Evolutionary conservation across 1,140 invertebrate species (phyloP).

Genomic region (Brachionus calyciflorus): DNA sequence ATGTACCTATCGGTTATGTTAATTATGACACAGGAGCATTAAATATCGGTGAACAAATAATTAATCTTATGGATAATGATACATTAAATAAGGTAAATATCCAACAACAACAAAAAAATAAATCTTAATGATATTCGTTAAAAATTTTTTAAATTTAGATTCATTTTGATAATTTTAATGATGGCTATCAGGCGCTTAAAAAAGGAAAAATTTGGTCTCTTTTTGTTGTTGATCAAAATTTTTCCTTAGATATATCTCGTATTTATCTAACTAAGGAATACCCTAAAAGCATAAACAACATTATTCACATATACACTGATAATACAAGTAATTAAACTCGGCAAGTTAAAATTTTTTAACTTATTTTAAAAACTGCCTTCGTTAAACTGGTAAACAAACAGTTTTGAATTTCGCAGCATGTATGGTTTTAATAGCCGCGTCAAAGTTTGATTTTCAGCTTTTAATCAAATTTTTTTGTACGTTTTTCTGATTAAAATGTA

Average conservation of each 20-base stretch:
- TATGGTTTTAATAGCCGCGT: too few relatives aligned
- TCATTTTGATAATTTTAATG: slow-evolving; percentile 21
- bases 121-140: background rate
- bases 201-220: slow-evolving; percentile 78
- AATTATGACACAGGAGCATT: slow-evolving; percentile 52
- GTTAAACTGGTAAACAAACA: too few relatives aligned
- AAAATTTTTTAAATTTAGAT: slow-evolving; percentile 9
- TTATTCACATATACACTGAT: slow-evolving; percentile 79
- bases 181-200: slow-evolving; percentile 48
- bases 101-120: background rate
- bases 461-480: too few relatives aligned
- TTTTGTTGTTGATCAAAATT: slow-evolving; percentile 71
- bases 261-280: background rate
- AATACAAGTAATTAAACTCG: slow-evolving; percentile 88
- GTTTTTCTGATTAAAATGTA: too few relatives aligned
- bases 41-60: background rate
- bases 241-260: background rate
- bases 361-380: too few relatives aligned
- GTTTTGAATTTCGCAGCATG: too few relatives aligned
- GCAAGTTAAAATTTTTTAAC: too few relatives aligned
- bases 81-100: slow-evolving; percentile 25
- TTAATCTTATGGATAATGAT: slow-evolving; percentile 22
- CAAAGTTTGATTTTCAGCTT: too few relatives aligned
- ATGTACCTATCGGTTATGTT: slow-evolving; percentile 77
- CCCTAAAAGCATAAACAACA: slow-evolving; percentile 63